Conservation (phyloP, 2,888 invertebrate genomes). For the Rutpela maculata region DNA sequence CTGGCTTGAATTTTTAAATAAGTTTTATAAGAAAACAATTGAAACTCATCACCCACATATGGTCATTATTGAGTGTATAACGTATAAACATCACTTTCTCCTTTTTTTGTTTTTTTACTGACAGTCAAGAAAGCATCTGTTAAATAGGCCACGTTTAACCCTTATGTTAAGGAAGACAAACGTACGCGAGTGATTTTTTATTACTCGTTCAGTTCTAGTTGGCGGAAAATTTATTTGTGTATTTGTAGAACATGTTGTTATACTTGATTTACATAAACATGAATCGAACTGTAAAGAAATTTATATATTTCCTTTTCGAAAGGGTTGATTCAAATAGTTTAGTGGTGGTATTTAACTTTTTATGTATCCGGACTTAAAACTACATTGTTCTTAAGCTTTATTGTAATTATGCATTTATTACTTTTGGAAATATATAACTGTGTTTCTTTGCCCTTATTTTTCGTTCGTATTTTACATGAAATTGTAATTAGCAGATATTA, state of each 20-base stretch:
- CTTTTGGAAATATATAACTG: constrained; percentile 33
- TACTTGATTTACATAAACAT: constrained; percentile 55
- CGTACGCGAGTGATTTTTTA: constrained; percentile 55
- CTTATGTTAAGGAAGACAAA: constrained; percentile 54
- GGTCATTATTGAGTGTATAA: constrained; percentile 58
- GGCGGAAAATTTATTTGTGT: constrained; percentile 52
- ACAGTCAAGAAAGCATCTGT: constrained; percentile 57
- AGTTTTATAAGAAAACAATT: constrained; percentile 66
- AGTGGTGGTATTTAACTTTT: constrained; percentile 52
- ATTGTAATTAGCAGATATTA: constrained; percentile 49
- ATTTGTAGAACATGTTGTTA: constrained; percentile 55
- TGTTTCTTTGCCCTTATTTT: constrained; percentile 42
- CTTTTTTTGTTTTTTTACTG: constrained; percentile 59
- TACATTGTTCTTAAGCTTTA: constrained; percentile 37
- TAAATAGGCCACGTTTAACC: constrained; percentile 53
- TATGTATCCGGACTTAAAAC: constrained; percentile 48
- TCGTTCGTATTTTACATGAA: constrained; percentile 43
- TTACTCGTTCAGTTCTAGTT: constrained; percentile 38
- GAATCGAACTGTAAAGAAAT: constrained; percentile 57
- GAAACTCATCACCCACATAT: constrained; percentile 67
- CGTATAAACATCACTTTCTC: constrained; percentile 60
- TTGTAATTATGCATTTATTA: constrained; percentile 36
- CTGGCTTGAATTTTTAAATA: constrained; percentile 62
- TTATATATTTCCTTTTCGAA: constrained; percentile 58
- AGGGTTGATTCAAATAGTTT: constrained; percentile 53